Evolutionary conservation across 2,797 vertebrate genomes (phyloP).

Genomic region (Darevskia nairensis): DNA sequence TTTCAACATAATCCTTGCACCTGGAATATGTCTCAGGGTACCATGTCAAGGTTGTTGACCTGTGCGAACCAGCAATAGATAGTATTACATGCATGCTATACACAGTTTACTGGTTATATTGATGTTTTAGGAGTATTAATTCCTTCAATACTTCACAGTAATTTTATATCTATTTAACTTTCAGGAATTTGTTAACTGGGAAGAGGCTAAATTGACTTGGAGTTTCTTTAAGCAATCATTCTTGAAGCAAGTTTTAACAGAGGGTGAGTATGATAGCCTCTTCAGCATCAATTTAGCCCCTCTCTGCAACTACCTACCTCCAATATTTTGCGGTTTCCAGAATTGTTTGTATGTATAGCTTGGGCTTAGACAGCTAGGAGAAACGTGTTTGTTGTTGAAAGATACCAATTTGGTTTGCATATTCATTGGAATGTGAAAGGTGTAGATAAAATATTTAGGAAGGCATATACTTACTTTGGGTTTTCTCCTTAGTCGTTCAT

Average conservation of each 20-base stretch:
- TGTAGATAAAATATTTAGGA: background rate
- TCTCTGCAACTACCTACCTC: too few relatives aligned
- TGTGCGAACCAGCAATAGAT: background rate
- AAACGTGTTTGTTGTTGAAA: background rate
- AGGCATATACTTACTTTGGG: background rate
- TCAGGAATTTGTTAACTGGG: conserved; percentile 89
- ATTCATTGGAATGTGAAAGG: background rate
- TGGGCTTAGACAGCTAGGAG: background rate
- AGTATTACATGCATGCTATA: background rate
- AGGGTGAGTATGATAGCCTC: conserved; percentile 80
- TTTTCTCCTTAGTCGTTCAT: background rate
- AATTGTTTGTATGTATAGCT: background rate
- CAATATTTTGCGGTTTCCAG: background rate
- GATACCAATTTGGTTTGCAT: background rate
- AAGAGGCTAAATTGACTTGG: conserved; percentile 90
- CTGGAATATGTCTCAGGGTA: background rate
- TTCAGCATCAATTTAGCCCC: background rate
- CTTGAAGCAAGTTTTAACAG: conserved; percentile 96
- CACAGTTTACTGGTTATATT: background rate
- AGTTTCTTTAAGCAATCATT: conserved; percentile 99
- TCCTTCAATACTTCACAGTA: accelerated
- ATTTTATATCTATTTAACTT: conserved; percentile 28
- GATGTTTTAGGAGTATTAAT: accelerated
- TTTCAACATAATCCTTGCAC: background rate
- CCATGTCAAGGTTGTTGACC: background rate